Conservation (phyloP, 1,140 invertebrate genomes). For the Neodiprion lecontei region DNA sequence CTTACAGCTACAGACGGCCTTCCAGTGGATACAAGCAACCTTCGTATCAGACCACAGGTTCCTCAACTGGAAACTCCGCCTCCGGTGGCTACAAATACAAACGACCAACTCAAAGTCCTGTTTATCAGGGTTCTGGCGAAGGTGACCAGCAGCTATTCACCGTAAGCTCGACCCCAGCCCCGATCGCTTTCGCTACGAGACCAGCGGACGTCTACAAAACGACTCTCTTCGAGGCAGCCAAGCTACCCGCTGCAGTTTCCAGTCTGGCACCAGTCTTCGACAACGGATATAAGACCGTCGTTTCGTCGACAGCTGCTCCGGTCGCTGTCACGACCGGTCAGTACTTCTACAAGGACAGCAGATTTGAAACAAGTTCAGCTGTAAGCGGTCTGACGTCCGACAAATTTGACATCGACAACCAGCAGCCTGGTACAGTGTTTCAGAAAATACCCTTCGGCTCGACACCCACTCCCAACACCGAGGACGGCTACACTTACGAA, state of each 20-base stretch:
- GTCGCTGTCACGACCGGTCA: constrained; percentile 23
- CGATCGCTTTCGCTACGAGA: constrained; percentile 41
- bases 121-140: constrained; percentile 6
- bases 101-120: constrained; percentile 8
- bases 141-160: constrained; percentile 25
- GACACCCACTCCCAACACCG: constrained; percentile 43
- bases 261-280: constrained; percentile 39
- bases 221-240: constrained; percentile 38
- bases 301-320: constrained; percentile 37
- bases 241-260: constrained; percentile 34
- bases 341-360: constrained; percentile 24
- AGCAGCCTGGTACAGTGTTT: constrained; percentile 31
- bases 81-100: constrained; percentile 15
- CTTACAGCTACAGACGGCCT: constrained; percentile 25
- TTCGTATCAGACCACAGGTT: neutral
- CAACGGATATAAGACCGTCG: constrained; percentile 37
- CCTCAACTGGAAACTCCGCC: constrained; percentile 9
- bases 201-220: constrained; percentile 39
- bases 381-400: constrained; percentile 43
- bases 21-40: neutral
- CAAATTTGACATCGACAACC: constrained; percentile 47
- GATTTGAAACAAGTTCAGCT: constrained; percentile 27
- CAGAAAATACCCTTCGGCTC: constrained; percentile 41
- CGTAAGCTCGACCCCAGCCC: constrained; percentile 32
- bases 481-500: constrained; percentile 35